Evolutionary conservation across 1,140 invertebrate genomes (phyloP).

Genomic region (Anthonomus grandis): DNA sequence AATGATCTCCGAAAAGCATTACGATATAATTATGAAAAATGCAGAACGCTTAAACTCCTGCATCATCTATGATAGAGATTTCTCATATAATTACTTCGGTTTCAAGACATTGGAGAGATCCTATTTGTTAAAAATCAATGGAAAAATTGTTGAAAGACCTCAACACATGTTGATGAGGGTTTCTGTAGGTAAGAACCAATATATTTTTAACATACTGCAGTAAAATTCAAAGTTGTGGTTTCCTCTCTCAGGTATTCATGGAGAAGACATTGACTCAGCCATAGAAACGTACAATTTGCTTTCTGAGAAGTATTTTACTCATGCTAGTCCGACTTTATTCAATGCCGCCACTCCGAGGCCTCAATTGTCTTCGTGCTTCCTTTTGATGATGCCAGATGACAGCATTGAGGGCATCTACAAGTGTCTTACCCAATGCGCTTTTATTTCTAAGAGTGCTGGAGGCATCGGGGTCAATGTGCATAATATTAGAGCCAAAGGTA

Average conservation of each 20-base stretch:
- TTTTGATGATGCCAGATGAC: conserved; percentile 93
- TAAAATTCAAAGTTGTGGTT: not conserved
- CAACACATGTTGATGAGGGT: conserved; percentile 99
- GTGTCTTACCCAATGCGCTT: conserved; percentile 89
- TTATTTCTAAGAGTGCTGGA: conserved; percentile 96
- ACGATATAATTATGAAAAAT: conserved; percentile 83
- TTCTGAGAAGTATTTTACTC: conserved; percentile 96
- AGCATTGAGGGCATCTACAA: conserved; percentile 99
- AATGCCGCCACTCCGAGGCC: conserved; percentile 89
- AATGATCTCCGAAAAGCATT: conserved; percentile 83
- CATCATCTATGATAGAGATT: conserved; percentile 97
- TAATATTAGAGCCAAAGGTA: conserved; percentile 84
- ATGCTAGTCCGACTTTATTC: conserved; percentile 96
- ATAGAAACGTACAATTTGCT: conserved; percentile 97
- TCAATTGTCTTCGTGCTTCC: conserved; percentile 94
- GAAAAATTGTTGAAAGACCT: conserved; percentile 92
- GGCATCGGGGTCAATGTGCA: conserved; percentile 97
- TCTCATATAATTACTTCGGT: conserved; percentile 97
- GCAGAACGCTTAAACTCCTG: conserved; percentile 89
- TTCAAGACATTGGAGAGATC: conserved; percentile 97
- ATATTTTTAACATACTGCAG: not conserved
- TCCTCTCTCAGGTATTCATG: conserved; percentile 75
- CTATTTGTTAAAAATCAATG: conserved; percentile 91
- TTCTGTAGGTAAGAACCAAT: conserved; percentile 65
- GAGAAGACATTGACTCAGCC: conserved; percentile 86